Evolutionary conservation across 2,113 vertebrate species (phyloP).

Genomic region (Cairina moschata): DNA sequence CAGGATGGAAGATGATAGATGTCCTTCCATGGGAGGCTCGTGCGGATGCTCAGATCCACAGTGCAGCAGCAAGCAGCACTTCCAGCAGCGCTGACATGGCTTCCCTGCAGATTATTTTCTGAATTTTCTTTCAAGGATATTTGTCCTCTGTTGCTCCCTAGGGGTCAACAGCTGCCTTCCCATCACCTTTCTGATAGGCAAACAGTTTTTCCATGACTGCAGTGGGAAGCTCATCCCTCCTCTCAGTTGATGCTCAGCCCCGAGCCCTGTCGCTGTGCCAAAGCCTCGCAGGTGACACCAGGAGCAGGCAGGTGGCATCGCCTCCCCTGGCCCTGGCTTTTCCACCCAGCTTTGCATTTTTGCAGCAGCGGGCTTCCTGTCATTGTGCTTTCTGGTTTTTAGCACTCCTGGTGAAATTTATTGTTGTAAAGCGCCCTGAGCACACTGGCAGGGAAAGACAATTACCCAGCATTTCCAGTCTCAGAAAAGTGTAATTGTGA

Average conservation of each 20-base stretch:
- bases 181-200: conserved; percentile 27
- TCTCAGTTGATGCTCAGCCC: background rate
- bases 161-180: background rate
- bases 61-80: background rate
- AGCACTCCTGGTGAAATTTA: conserved; percentile 60
- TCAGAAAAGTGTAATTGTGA: conserved; percentile 52
- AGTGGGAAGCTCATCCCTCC: background rate
- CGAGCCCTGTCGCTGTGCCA: background rate
- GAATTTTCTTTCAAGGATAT: background rate
- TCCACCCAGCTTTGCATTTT: background rate
- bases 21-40: background rate
- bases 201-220: background rate
- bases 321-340: background rate
- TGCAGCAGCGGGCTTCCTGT: background rate
- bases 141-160: conserved; percentile 22
- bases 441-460: conserved; percentile 66
- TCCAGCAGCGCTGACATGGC: background rate
- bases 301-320: accelerated
- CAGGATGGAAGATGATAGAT: background rate
- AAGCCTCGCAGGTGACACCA: background rate
- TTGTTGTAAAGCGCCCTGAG: conserved; percentile 58
- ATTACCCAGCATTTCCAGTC: conserved; percentile 65
- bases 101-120: background rate
- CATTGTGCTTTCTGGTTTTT: conserved; percentile 24
- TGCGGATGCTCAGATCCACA: accelerated